Percentiles rank a stretch among this genome's conserved stretches.
These are phyloP conservation scores for Diadophis punctatus DNA, from an alignment of 2,113 vertebrate species.

Conservation along the genomic window DNA sequence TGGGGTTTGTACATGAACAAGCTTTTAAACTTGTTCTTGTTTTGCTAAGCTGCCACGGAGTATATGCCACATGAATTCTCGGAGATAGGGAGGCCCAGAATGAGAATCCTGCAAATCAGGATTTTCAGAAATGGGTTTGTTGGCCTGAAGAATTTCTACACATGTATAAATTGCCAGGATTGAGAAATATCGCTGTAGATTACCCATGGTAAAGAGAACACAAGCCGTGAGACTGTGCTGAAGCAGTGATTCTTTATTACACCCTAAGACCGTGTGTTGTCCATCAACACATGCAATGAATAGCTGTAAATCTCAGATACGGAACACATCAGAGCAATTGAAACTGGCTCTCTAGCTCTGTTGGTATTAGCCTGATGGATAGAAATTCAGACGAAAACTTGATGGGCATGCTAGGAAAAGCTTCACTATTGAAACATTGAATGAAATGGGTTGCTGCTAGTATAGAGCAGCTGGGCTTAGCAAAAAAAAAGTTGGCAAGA, in stretches of 20 bases:
- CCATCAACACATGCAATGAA: not conserved
- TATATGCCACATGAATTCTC: not conserved
- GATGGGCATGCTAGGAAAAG: not conserved
- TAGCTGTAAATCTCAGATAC: not conserved
- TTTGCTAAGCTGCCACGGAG: not conserved
- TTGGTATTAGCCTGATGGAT: not conserved
- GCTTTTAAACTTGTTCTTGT: not conserved
- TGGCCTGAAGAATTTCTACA: not conserved
- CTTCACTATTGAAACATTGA: not conserved
- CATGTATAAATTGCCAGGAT: not conserved
- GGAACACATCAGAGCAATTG: not conserved
- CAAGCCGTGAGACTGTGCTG: not conserved
- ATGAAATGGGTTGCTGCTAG: not conserved
- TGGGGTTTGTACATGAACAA: not conserved
- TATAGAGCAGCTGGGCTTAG: not conserved
- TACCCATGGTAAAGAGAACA: not conserved
- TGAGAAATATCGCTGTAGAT: not conserved
- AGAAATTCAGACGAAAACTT: not conserved
- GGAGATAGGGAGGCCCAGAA: not conserved
- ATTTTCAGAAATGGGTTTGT: not conserved
- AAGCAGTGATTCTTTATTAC: not conserved
- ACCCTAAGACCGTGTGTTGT: not conserved
- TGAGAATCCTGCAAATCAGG: not conserved
- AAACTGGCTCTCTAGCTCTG: not conserved
- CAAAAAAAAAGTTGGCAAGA: not conserved